These are phyloP conservation scores for Melieria picta DNA, from an alignment of 2,888 invertebrate species.

Conservation along the genomic window DNA sequence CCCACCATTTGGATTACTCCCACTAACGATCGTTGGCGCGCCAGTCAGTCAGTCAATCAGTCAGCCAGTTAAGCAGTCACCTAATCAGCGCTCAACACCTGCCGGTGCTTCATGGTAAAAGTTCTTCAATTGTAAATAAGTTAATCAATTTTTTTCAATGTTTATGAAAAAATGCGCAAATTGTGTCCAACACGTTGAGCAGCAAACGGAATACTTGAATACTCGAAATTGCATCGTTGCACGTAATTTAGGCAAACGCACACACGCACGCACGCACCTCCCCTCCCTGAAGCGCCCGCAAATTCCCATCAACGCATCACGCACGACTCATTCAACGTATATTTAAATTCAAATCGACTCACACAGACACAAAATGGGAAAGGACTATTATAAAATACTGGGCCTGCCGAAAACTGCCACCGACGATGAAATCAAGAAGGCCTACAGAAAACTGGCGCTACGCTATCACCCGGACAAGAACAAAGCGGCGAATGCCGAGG, in stretches of 20 bases:
- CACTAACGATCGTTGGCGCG: too few species aligned
- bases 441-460: conserved; percentile 94
- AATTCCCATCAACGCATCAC: neutral
- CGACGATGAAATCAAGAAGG: conserved; percentile 98
- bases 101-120: too few species aligned
- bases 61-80: too few species aligned
- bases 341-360: conserved; percentile 20
- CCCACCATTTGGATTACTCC: too few species aligned
- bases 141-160: neutral
- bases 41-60: too few species aligned
- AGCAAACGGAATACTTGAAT: neutral
- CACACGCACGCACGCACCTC: neutral
- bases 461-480: conserved; percentile 99
- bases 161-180: neutral
- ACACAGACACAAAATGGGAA: conserved; percentile 77
- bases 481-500: conserved; percentile 93
- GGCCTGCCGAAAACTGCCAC: conserved; percentile 87
- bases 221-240: conserved; percentile 20
- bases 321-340: neutral
- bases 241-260: conserved; percentile 2
- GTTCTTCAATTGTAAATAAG: neutral
- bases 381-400: conserved; percentile 96
- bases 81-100: too few species aligned
- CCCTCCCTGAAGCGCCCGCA: neutral
- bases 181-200: neutral